Conservation (phyloP, 2,797 vertebrate genomes). For the Galaxias olidus region DNA sequence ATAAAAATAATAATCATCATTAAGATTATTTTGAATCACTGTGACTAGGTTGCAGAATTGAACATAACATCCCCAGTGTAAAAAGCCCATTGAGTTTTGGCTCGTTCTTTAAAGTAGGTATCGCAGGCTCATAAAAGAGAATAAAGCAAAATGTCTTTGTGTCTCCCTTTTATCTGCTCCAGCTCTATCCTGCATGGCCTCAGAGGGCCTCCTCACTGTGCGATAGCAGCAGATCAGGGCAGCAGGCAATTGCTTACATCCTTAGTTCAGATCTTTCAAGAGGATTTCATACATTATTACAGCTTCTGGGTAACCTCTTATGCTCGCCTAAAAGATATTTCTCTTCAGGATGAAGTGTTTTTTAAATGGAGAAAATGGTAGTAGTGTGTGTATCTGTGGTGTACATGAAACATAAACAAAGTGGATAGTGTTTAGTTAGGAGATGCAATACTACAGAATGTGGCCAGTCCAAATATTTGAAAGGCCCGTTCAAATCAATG, state of each 20-base stretch:
- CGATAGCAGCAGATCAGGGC: conserved; percentile 65
- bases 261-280: conserved; percentile 71
- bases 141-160: conserved; percentile 43
- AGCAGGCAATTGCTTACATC: conserved; percentile 67
- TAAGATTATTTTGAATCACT: conserved; percentile 12
- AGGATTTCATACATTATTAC: conserved; percentile 69
- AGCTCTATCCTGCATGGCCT: conserved; percentile 62
- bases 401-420: conserved; percentile 6
- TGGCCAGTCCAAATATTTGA: no score
- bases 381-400: conserved; percentile 41
- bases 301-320: conserved; percentile 64
- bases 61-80: conserved; percentile 41
- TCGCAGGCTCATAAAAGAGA: conserved; percentile 70
- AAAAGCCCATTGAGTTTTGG: conserved; percentile 48
- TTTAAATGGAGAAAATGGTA: conserved; percentile 63
- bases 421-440: no score
- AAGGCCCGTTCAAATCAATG: no score
- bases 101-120: conserved; percentile 54
- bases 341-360: conserved; percentile 53
- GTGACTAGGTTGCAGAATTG: background rate
- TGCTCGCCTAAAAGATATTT: conserved; percentile 52
- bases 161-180: conserved; percentile 66
- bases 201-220: conserved; percentile 59
- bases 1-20: no score
- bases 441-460: no score